Base-by-base conservation (phyloP, 2,888 invertebrate genomes). In the Marasmarcha lunaedactyla region DNA sequence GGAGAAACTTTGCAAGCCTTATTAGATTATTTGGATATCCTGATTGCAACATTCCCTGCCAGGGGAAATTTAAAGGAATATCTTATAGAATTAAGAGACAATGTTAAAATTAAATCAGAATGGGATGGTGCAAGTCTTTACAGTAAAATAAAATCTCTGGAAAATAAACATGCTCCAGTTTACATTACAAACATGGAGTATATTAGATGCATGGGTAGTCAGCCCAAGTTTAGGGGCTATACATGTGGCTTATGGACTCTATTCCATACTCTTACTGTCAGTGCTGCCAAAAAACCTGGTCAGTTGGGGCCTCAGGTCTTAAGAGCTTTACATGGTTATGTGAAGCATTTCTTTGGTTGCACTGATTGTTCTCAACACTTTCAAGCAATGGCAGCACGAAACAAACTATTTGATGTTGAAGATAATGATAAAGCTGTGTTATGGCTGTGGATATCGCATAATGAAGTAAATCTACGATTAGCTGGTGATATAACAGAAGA, bases 371-470 rank as follows among this genome's bases (percentile, higher is more conserved):
- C 93, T 1, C 71, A 90, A 54, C 96, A 99, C 81, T 99, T 99
- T 64, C 85, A 92, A 63, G 85, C 88, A 44, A 96, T 97, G 94
- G 91, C 96, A 20, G 70, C 76, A 1, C 85, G 86, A 42, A 88
- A 89, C 43, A 87, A 90, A 58, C 85, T 92, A 45, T 86, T 87
- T 58, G 88, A 89, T 51, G 90, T 94, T 0, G 78, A 84, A 11
- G 88, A 87, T 38, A 87, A 88, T 50, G 88, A 92, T 41, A 92
- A 94, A 44, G 89, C 90, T 11, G 88, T 97, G 1, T 70, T 97
- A 33, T 98, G 97, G 97, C 74, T 98, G 14, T 98, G 98, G 98
- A 86, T 86, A 54, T 92, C 94, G 0, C 98, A 98, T 64, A 98
- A 98, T 67, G 89, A 90, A 70, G 98, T 95, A 0, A 99, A 99